These are phyloP conservation scores for Parapsyche elsis DNA, from an alignment of 1,140 invertebrate species.

Conservation along the genomic window DNA sequence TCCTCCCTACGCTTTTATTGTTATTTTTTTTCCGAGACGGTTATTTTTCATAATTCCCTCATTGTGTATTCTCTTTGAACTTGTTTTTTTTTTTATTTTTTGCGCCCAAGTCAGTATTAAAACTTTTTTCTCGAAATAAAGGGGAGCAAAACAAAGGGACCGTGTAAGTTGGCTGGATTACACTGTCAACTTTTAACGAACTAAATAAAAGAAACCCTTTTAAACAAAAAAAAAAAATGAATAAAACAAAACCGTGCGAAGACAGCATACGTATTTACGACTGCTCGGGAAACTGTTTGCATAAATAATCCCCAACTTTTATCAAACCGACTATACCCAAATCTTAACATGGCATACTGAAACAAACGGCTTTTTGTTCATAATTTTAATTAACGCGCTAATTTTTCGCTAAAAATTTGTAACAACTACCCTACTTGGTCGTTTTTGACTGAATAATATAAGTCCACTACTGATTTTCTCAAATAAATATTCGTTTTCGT, in stretches of 20 bases:
- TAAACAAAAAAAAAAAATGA: slow-evolving; percentile 48
- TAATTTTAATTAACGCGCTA: background rate
- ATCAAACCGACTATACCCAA: too few species aligned
- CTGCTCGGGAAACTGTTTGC: slow-evolving; percentile 6
- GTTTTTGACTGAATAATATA: background rate
- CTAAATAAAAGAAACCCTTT: slow-evolving; percentile 43
- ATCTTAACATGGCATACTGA: too few species aligned
- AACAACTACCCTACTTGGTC: background rate
- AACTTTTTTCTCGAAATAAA: slow-evolving; percentile 47
- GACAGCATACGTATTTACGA: slow-evolving; percentile 13
- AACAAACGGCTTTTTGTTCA: too few species aligned
- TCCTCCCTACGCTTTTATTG: slow-evolving; percentile 37
- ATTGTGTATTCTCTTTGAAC: slow-evolving; percentile 48
- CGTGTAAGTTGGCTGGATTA: slow-evolving; percentile 46
- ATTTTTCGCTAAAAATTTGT: background rate
- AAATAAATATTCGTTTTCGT: too few species aligned
- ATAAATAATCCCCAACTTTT: slow-evolving; percentile 28
- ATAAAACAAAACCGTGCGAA: slow-evolving; percentile 42
- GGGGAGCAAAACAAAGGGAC: slow-evolving; percentile 35
- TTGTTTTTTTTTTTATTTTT: slow-evolving; percentile 30
- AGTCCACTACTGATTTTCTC: too few species aligned
- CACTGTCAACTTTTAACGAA: slow-evolving; percentile 45
- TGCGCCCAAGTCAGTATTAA: slow-evolving; percentile 24
- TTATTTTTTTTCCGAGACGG: slow-evolving; percentile 48
- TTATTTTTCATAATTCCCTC: slow-evolving; percentile 55